Conservation (phyloP, 2,797 vertebrate genomes). For the Cyclura pinguis region DNA sequence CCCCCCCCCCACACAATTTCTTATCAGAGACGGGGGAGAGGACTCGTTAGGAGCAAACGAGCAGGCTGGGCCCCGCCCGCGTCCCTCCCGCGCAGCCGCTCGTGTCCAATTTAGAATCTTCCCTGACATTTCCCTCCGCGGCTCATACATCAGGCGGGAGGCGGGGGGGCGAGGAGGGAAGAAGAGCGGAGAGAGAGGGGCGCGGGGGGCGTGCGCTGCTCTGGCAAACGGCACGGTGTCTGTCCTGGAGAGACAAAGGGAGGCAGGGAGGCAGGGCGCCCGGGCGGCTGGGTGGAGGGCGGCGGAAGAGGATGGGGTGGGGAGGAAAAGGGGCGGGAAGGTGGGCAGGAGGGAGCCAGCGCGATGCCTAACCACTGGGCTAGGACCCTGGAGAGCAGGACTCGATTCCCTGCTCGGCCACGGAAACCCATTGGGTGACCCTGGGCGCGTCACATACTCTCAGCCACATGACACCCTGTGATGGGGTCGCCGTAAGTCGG, state of each 20-base stretch:
- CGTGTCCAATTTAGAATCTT: conserved; percentile 32
- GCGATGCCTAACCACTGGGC: too few relatives aligned
- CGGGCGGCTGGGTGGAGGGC: conserved; percentile 1
- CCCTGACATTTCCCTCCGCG: conserved; percentile 21
- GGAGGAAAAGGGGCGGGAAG: background rate
- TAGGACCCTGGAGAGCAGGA: too few relatives aligned
- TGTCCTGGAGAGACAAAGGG: conserved; percentile 45
- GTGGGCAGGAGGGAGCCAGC: too few relatives aligned
- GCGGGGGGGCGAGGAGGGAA: too few relatives aligned
- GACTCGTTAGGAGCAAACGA: background rate
- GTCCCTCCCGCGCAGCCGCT: background rate
- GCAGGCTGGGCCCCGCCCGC: background rate
- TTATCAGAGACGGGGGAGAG: too few relatives aligned
- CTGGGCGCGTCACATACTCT: too few relatives aligned
- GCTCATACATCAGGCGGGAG: conserved; percentile 27
- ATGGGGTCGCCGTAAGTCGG: too few relatives aligned
- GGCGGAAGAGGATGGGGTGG: conserved; percentile 9
- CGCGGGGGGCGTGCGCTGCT: background rate
- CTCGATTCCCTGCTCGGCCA: too few relatives aligned
- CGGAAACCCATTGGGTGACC: too few relatives aligned
- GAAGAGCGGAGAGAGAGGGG: too few relatives aligned
- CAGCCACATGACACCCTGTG: too few relatives aligned
- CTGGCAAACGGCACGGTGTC: background rate
- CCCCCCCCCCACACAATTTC: too few relatives aligned
- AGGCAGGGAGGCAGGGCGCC: background rate